A percentile compares a stretch with the other conserved stretches of the same genome.
Evolutionary conservation across 2,797 vertebrate genomes (phyloP).

Genomic region (Chrysocyon brachyurus): DNA sequence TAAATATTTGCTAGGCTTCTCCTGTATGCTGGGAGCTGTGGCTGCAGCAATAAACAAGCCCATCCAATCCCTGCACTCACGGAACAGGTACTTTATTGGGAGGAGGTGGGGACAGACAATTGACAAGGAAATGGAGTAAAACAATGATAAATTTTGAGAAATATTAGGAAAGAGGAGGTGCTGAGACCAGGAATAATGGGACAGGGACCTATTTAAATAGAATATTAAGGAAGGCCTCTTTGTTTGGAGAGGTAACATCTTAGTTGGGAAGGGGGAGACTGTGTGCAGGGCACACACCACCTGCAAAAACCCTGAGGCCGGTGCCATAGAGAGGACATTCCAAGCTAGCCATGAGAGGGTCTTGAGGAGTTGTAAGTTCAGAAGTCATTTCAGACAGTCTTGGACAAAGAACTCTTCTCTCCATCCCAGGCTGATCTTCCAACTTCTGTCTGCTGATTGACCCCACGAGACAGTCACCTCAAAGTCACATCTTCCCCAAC

Average conservation of each 20-base stretch:
- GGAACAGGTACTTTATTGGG: background rate
- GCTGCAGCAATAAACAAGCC: background rate
- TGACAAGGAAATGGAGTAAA: conserved; percentile 4
- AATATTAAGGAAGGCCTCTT: background rate
- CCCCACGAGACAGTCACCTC: background rate
- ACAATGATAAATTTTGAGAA: background rate
- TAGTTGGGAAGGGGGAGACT: background rate
- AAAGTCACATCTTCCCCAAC: background rate
- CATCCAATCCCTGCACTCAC: background rate
- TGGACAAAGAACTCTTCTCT: background rate
- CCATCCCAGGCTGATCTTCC: background rate
- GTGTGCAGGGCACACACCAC: background rate
- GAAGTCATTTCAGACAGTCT: background rate
- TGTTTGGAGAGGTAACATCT: background rate
- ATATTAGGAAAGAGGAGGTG: background rate
- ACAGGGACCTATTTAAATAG: background rate
- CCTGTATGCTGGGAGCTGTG: too few relatives aligned
- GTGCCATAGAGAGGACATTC: background rate
- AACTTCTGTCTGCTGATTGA: background rate
- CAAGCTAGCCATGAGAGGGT: too few relatives aligned
- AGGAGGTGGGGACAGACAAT: background rate
- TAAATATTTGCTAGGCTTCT: background rate
- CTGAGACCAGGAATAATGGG: background rate
- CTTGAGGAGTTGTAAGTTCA: background rate
- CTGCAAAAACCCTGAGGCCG: background rate